These are phyloP conservation scores for Pithys albifrons DNA, from an alignment of 2,113 vertebrate genomes.

Conservation along the genomic window DNA sequence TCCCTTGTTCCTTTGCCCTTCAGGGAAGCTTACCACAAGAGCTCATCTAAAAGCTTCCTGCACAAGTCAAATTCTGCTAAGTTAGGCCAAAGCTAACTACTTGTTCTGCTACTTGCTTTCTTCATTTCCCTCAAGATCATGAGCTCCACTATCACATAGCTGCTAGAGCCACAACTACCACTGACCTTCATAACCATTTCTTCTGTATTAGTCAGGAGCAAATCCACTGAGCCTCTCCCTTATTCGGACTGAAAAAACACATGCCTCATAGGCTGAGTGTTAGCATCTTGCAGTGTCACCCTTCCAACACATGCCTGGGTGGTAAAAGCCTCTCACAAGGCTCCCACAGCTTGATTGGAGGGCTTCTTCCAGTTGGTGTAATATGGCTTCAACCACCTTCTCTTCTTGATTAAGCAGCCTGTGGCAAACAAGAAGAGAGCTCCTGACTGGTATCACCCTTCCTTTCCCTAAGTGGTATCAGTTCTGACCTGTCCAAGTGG, in stretches of 20 bases:
- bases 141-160: neutral
- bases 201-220: neutral
- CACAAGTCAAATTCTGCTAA: neutral
- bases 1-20: neutral
- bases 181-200: neutral
- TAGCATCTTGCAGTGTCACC: neutral
- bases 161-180: neutral
- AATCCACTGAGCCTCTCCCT: neutral
- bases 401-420: neutral
- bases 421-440: neutral
- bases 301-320: neutral
- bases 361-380: neutral
- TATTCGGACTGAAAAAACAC: neutral
- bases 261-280: accelerated
- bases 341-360: neutral
- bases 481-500: neutral
- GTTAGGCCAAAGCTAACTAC: neutral
- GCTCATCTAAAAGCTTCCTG: neutral
- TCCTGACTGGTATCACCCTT: neutral
- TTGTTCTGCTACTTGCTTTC: neutral
- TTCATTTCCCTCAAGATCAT: neutral
- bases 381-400: neutral
- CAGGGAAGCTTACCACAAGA: neutral
- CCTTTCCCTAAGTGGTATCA: neutral
- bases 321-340: neutral